Percentiles rank a stretch among this genome's conserved stretches.
phyloP scores from a whole-genome alignment of 2,888 invertebrate genomes.

The Epicampocera succincta region DNA sequence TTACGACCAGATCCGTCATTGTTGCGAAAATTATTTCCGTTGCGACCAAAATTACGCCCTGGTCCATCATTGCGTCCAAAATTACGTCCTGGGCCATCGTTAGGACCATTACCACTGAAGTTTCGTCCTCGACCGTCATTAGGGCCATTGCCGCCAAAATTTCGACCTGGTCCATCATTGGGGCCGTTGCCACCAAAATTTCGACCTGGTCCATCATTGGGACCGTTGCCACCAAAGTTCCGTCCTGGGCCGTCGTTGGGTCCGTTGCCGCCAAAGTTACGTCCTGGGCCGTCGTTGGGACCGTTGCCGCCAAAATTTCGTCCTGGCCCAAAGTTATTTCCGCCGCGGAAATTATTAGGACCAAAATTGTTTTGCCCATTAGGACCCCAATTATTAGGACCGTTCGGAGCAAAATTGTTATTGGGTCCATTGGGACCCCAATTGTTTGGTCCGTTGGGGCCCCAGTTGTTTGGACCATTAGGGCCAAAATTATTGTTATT shows the following conservation, averaged over 20 bases:
- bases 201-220: slow-evolving; percentile 23
- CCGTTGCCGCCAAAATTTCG: slow-evolving; percentile 34
- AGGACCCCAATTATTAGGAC: slow-evolving; percentile 29
- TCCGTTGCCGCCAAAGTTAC: slow-evolving; percentile 23
- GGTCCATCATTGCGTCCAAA: slow-evolving; percentile 55
- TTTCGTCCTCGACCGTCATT: slow-evolving; percentile 45
- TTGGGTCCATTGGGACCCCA: slow-evolving; percentile 45
- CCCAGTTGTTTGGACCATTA: slow-evolving; percentile 34
- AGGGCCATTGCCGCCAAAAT: slow-evolving; percentile 25
- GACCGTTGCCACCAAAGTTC: slow-evolving; percentile 58
- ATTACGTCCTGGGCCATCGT: slow-evolving; percentile 50
- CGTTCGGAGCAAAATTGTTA: slow-evolving; percentile 33
- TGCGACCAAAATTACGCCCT: slow-evolving; percentile 38
- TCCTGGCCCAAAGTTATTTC: slow-evolving; percentile 26
- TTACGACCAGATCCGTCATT: slow-evolving; percentile 54
- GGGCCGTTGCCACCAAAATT: slow-evolving; percentile 31
- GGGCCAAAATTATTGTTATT: slow-evolving; percentile 44
- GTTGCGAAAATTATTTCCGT: slow-evolving; percentile 49
- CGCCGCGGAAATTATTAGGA: slow-evolving; percentile 64
- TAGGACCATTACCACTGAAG: slow-evolving; percentile 54
- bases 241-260: slow-evolving; percentile 33
- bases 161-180: too few relatives aligned
- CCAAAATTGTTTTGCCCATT: slow-evolving; percentile 48
- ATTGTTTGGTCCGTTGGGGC: slow-evolving; percentile 37
- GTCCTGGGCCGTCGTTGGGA: too few relatives aligned